A percentile compares a stretch with the other conserved stretches of the same genome.
Evolutionary conservation across 2,888 invertebrate species (phyloP).

Genomic region (Strigamia maritima): DNA sequence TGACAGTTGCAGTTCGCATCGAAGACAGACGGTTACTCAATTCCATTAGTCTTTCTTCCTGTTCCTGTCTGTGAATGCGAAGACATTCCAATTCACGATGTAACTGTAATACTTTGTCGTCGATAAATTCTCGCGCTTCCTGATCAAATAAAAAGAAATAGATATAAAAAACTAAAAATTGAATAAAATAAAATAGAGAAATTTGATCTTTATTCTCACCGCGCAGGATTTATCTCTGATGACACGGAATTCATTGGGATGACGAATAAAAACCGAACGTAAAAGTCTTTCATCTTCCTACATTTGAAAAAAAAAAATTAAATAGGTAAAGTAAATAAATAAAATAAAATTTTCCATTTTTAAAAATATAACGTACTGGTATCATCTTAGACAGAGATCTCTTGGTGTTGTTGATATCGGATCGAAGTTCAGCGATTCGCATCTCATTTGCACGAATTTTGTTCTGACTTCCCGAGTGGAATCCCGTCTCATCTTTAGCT

Average conservation of each 20-base stretch:
- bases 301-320: neutral
- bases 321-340: no score
- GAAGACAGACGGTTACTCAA: neutral
- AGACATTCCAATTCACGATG: constrained; percentile 15
- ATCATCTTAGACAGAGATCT: neutral
- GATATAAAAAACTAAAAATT: no score
- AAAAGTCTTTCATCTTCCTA: constrained; percentile 33
- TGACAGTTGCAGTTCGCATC: neutral
- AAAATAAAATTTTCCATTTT: no score
- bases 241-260: constrained; percentile 17
- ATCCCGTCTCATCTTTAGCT: neutral
- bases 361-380: no score
- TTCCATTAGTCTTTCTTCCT: neutral
- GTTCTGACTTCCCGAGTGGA: neutral
- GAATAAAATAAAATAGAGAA: neutral
- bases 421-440: neutral
- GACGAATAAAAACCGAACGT: neutral
- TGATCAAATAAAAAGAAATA: constrained; percentile 43
- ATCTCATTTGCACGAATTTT: neutral
- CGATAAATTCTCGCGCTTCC: neutral
- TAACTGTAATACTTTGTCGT: neutral
- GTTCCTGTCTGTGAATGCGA: neutral
- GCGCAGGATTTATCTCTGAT: neutral
- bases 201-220: neutral
- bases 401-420: neutral